These are phyloP conservation scores for Bombylius major DNA, from an alignment of 2,888 invertebrate genomes.

Conservation along the genomic window DNA sequence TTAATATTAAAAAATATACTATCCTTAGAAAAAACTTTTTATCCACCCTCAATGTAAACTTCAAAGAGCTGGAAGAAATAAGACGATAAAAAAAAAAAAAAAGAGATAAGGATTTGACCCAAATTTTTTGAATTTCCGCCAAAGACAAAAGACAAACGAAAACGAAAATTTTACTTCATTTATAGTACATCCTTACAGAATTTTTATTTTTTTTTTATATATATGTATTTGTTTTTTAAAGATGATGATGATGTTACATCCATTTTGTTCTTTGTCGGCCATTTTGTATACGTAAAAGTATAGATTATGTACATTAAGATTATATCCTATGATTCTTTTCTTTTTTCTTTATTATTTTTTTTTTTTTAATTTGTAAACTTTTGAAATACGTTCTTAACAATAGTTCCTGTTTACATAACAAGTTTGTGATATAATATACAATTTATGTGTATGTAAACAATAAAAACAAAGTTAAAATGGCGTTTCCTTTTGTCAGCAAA, in stretches of 20 bases:
- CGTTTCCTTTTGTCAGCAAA: not conserved
- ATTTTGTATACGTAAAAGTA: not conserved
- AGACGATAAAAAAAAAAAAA: not conserved
- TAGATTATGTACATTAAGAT: not conserved
- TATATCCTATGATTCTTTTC: not conserved
- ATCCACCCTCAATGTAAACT: too few species aligned
- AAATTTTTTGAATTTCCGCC: not conserved
- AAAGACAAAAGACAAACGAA: conserved; percentile 1
- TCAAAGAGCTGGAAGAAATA: not conserved
- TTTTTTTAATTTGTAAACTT: too few species aligned
- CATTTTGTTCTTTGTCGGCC: not conserved
- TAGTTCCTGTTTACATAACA: too few species aligned
- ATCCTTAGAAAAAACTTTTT: not conserved
- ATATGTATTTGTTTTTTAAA: not conserved
- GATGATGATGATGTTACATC: not conserved
- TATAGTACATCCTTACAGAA: not conserved
- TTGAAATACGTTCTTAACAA: too few species aligned
- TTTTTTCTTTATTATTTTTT: not conserved
- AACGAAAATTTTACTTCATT: not conserved
- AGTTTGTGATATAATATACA: too few species aligned
- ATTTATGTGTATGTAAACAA: not conserved
- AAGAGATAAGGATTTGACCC: not conserved
- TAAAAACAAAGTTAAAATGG: not conserved
- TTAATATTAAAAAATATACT: not conserved
- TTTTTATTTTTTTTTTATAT: not conserved